Evolutionary conservation across 1,140 invertebrate species (phyloP).

Genomic region (Maconellicoccus hirsutus): DNA sequence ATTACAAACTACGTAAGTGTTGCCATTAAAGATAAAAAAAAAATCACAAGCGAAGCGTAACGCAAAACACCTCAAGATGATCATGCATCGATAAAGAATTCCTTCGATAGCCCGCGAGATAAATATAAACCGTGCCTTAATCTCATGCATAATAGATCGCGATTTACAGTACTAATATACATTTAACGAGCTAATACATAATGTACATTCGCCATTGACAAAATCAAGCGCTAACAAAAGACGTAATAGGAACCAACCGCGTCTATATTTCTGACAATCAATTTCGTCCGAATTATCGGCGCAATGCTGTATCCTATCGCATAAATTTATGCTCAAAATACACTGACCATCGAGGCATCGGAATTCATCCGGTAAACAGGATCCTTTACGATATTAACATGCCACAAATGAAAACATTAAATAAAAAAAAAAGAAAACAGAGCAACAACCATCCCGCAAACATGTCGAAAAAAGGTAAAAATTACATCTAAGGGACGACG

Average conservation of each 20-base stretch:
- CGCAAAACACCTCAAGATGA: too few species aligned
- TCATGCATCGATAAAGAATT: too few species aligned
- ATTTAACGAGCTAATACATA: too few species aligned
- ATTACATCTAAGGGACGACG: too few species aligned
- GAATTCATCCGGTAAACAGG: slow-evolving; percentile 29
- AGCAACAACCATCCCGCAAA: background rate
- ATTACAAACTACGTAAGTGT: too few species aligned
- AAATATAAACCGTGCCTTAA: too few species aligned
- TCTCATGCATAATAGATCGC: too few species aligned
- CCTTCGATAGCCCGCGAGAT: too few species aligned
- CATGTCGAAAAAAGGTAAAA: too few species aligned
- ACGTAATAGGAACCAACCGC: slow-evolving; percentile 24
- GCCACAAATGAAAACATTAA: background rate
- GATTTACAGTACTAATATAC: too few species aligned
- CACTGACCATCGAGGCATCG: slow-evolving; percentile 44
- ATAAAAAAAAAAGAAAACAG: background rate
- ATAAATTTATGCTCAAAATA: slow-evolving; percentile 65
- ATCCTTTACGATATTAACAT: slow-evolving; percentile 23
- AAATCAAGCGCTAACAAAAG: background rate
- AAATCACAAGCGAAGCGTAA: too few species aligned
- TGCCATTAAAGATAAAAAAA: too few species aligned
- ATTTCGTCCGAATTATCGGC: slow-evolving; percentile 74
- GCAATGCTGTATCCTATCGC: slow-evolving; percentile 72
- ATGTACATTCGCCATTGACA: background rate
- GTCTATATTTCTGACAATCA: slow-evolving; percentile 49